Evolutionary conservation across 92 coral and sea anemone species (phyloP), one percentile per base, ranked within the genome.

Genomic region (Heteractis magnifica): DNA sequence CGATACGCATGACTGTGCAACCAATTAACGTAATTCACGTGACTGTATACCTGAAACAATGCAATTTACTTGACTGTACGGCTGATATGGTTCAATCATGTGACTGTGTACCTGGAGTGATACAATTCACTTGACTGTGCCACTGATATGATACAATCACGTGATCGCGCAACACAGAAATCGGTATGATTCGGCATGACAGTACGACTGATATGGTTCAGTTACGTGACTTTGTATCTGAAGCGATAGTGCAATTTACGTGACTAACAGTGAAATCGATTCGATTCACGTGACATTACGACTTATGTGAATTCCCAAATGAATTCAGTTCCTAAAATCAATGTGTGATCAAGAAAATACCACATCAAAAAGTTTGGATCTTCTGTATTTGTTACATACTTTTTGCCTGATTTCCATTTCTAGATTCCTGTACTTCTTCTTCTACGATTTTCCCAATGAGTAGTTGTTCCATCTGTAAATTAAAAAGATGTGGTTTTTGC

Each of bases 391-490:
- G 10, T 53, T 26, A 68, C 73, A 68, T 68, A 68, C 73, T 68
- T 26, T 68, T 68, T 68, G 73, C 73, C 26, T 68, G 14, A 13
- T 8, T 68, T 41, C 14, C 23, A 11, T 68, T 68, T 6, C 49
- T 9, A 23, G 73, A 68, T 26, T 68, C 73, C 8, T 23, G 44
- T 10, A 68, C 49, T 68, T 68, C 73, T 68, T 68, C 73, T 26
- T 68, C 49, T 8, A 68, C 73, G 11, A 68, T 68, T 6, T 68
- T 68, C 8, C 73, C 73, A 21, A 68, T 68, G 73, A 68, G 73
- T 19, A 68, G 73, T 68, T 68, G 44, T 68, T 68, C 73, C 73
- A 68, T 68, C 73, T 68, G 9, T 4, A 68, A 68, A 21, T 14
- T 48, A 68, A 68, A 4, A 0, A 64, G 10, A 64, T 6, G 41